Evolutionary conservation across 2,797 vertebrate genomes (phyloP).

Genomic region (Aplochiton taeniatus): DNA sequence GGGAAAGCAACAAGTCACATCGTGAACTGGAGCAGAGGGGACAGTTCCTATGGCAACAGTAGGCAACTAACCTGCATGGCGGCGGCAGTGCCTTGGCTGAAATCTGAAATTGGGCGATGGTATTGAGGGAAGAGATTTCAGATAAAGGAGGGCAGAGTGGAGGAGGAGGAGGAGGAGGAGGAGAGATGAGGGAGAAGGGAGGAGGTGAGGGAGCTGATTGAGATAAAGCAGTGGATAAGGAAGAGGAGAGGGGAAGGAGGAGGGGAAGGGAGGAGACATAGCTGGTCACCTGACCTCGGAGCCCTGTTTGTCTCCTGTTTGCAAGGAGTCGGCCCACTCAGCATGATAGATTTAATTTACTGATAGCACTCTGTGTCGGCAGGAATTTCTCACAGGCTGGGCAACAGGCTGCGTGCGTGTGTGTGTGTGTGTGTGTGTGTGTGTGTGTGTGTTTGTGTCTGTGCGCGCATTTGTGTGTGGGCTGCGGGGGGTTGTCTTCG

Average conservation of each 20-base stretch:
- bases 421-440: not conserved
- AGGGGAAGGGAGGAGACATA: slow-evolving; percentile 50
- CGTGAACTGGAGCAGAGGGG: slow-evolving; percentile 67
- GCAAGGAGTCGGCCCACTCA: slow-evolving; percentile 66
- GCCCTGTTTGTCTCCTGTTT: slow-evolving; percentile 64
- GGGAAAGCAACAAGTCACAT: slow-evolving; percentile 68
- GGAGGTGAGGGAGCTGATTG: slow-evolving; percentile 22
- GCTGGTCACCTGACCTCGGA: slow-evolving; percentile 67
- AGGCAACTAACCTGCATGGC: slow-evolving; percentile 65
- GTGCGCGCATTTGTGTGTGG: not conserved
- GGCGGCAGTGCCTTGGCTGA: slow-evolving; percentile 52
- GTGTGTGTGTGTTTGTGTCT: not conserved
- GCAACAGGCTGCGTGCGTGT: slow-evolving; percentile 7
- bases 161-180: slow-evolving; percentile 37
- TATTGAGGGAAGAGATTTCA: not conserved
- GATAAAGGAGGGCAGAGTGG: slow-evolving; percentile 32
- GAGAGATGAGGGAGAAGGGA: slow-evolving; percentile 11
- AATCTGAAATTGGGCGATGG: slow-evolving; percentile 67
- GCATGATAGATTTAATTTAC: slow-evolving; percentile 71
- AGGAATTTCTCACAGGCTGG: slow-evolving; percentile 43
- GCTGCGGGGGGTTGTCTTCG: not conserved
- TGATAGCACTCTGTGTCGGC: slow-evolving; percentile 63
- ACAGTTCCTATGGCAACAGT: slow-evolving; percentile 78
- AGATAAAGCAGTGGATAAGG: slow-evolving; percentile 1
- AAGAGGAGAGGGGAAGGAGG: slow-evolving; percentile 20